Conservation (phyloP, 92 coral and sea anemone species). For the Epizoanthus illoricatus region DNA sequence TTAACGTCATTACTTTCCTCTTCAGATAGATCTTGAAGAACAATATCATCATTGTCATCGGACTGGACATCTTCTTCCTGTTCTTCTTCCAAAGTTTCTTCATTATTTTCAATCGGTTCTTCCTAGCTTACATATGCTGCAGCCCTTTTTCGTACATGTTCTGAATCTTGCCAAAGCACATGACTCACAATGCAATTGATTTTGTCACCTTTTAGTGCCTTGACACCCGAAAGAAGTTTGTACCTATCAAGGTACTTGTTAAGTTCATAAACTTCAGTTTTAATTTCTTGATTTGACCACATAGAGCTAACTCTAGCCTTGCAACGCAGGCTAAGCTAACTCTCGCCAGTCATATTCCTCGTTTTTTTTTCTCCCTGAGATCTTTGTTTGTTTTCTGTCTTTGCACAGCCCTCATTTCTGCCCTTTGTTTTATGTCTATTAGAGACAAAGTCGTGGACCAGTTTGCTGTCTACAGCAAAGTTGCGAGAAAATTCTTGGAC, state of each 20-base stretch:
- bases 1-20: neutral
- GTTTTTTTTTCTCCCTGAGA: conserved; percentile 21
- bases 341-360: conserved; percentile 21
- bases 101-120: neutral
- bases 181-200: neutral
- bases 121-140: conserved; percentile 4
- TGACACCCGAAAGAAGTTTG: no score
- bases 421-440: conserved; percentile 17
- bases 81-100: no score
- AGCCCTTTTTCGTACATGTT: conserved; percentile 22
- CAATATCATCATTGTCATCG: conserved; percentile 12
- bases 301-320: conserved; percentile 16
- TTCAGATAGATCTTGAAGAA: neutral
- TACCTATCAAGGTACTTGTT: conserved; percentile 14
- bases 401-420: conserved; percentile 29
- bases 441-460: no score
- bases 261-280: conserved; percentile 36
- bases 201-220: conserved; percentile 30
- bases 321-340: no score
- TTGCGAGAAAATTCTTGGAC: conserved; percentile 26
- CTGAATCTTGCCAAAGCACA: neutral
- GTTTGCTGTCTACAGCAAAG: conserved; percentile 35
- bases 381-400: conserved; percentile 28
- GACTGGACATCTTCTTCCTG: conserved; percentile 20
- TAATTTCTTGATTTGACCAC: conserved; percentile 20